A percentile compares a stretch with the other conserved stretches of the same genome.
These are phyloP conservation scores for Opisthograptis luteolata DNA, from an alignment of 2,888 invertebrate species.

Conservation along the genomic window DNA sequence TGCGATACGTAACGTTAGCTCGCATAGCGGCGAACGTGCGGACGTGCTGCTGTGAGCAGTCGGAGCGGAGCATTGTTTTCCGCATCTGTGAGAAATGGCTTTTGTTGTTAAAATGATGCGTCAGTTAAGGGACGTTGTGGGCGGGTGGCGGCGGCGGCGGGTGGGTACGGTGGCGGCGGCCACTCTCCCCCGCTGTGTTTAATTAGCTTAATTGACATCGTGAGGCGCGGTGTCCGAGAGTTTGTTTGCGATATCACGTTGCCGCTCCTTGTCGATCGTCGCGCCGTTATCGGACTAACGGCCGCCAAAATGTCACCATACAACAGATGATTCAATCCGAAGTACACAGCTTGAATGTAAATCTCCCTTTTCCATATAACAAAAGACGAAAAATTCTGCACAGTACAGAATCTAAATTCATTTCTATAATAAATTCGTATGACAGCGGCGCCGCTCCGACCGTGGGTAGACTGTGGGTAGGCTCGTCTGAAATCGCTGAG, in stretches of 20 bases:
- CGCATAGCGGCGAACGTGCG: constrained; percentile 17
- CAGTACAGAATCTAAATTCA: constrained; percentile 23
- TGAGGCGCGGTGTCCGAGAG: constrained; percentile 81
- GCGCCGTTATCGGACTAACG: constrained; percentile 44
- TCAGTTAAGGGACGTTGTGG: constrained; percentile 65
- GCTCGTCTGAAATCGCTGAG: constrained; percentile 55
- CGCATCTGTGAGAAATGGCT: constrained; percentile 62
- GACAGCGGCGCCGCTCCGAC: constrained; percentile 50
- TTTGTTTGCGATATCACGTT: constrained; percentile 81
- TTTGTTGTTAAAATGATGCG: constrained; percentile 74
- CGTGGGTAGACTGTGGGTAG: constrained; percentile 36
- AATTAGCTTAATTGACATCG: constrained; percentile 84
- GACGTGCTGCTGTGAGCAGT: constrained; percentile 17
- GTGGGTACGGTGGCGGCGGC: constrained; percentile 50
- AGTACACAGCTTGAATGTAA: neutral
- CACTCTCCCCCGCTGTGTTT: constrained; percentile 75
- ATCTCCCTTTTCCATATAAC: constrained; percentile 1
- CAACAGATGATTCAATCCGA: constrained; percentile 5
- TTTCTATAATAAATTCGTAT: constrained; percentile 40
- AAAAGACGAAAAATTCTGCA: constrained; percentile 11
- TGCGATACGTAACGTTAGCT: constrained; percentile 40
- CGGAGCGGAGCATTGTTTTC: constrained; percentile 56
- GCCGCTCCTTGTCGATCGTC: constrained; percentile 55
- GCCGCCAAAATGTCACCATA: constrained; percentile 5
- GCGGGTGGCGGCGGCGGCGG: constrained; percentile 49